phyloP scores from a whole-genome alignment of 2,797 vertebrate species.

The Parotocinclus haroldoi region DNA sequence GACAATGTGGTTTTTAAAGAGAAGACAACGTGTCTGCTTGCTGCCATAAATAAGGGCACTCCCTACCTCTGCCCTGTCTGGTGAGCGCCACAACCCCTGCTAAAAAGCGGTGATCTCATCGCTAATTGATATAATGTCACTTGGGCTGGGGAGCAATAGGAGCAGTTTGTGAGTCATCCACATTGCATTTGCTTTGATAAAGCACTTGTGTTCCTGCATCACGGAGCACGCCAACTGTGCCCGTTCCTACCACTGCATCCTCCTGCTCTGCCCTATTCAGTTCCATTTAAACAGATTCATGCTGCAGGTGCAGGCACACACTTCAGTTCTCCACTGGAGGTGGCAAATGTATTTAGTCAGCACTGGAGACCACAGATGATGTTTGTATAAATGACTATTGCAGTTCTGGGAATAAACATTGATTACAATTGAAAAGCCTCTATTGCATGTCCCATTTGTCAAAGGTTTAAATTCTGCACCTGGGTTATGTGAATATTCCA shows the following conservation, averaged over 20 bases:
- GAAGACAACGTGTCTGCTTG: neutral
- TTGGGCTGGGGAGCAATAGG: slow-evolving; percentile 11
- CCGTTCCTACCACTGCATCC: neutral
- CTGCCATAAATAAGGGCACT: neutral
- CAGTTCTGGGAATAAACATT: slow-evolving; percentile 4
- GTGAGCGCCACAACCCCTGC: slow-evolving; percentile 8
- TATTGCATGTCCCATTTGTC: neutral
- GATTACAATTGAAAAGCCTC: neutral
- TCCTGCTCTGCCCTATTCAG: slow-evolving; percentile 12
- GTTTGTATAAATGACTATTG: slow-evolving; percentile 13
- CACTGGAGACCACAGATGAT: slow-evolving; percentile 3
- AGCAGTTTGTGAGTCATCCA: slow-evolving; percentile 31
- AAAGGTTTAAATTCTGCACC: slow-evolving; percentile 1
- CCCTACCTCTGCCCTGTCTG: neutral
- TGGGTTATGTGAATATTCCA: slow-evolving; percentile 9
- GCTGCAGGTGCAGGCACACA: slow-evolving; percentile 17
- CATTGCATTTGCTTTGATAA: slow-evolving; percentile 28
- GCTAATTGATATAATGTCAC: slow-evolving; percentile 29
- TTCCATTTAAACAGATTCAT: slow-evolving; percentile 19
- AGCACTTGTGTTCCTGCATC: slow-evolving; percentile 11
- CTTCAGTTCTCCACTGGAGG: slow-evolving; percentile 8
- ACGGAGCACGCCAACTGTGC: slow-evolving; percentile 5
- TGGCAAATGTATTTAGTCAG: slow-evolving; percentile 3
- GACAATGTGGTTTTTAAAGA: too few relatives aligned
- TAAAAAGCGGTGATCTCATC: slow-evolving; percentile 23